Evolutionary conservation across 2,113 vertebrate species (phyloP).

Genomic region (Cygnus atratus): DNA sequence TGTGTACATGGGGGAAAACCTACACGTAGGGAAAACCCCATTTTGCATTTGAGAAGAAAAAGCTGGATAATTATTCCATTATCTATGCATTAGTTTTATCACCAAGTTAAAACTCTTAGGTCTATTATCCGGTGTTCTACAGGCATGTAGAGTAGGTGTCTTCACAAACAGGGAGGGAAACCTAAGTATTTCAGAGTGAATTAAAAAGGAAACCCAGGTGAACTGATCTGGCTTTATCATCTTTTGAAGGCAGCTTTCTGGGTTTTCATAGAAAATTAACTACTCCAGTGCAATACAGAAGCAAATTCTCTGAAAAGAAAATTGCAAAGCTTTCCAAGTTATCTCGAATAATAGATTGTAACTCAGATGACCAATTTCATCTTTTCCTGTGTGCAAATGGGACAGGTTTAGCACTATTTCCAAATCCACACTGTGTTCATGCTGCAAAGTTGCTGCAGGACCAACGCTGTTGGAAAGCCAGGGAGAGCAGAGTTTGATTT

Average conservation of each 20-base stretch:
- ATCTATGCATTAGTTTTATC: conserved; percentile 27
- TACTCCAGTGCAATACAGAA: not conserved
- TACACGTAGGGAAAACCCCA: not conserved
- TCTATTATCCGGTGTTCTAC: not conserved
- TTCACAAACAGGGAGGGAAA: not conserved
- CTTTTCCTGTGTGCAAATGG: not conserved
- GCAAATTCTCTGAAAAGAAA: not conserved
- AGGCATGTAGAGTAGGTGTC: conserved; percentile 12
- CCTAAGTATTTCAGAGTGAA: conserved; percentile 12
- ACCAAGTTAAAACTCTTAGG: not conserved
- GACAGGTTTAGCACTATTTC: not conserved
- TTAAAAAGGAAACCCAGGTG: conserved; percentile 56
- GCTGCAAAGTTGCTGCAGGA: fast-evolving
- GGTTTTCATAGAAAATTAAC: not conserved
- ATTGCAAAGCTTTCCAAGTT: not conserved
- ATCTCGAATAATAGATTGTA: not conserved
- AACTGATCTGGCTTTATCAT: conserved; percentile 30
- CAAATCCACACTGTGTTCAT: not conserved
- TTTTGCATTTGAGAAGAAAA: not conserved
- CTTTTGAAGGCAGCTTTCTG: not conserved
- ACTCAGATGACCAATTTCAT: not conserved
- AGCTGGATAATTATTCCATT: conserved; percentile 30
- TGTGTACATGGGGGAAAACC: not conserved
- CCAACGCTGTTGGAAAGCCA: not conserved
- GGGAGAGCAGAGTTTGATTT: not conserved